phyloP scores from a whole-genome alignment of 2,797 vertebrate genomes.

The Mus minutoides region DNA sequence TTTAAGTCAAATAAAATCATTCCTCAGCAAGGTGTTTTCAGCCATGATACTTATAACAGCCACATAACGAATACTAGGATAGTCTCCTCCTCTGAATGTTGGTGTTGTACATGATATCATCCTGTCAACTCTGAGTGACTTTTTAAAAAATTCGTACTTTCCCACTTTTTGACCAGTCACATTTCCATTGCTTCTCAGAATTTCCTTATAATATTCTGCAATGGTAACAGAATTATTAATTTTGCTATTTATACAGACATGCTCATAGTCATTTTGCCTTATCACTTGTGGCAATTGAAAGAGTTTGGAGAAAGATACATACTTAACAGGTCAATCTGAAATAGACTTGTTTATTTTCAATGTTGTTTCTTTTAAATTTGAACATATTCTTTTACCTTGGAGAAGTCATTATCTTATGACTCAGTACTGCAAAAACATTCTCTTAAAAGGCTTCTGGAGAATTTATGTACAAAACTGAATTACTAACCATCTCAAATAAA shows the following conservation, averaged over 20 bases:
- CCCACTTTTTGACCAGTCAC: neutral
- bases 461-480: neutral
- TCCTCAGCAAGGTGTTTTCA: neutral
- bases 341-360: neutral
- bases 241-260: neutral
- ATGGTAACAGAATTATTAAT: neutral
- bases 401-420: neutral
- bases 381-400: neutral
- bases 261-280: neutral
- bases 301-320: neutral
- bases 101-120: neutral
- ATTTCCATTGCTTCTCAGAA: neutral
- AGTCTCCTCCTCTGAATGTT: neutral
- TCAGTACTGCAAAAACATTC: neutral
- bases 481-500: neutral
- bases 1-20: neutral
- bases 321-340: neutral
- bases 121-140: neutral
- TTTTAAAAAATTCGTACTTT: neutral
- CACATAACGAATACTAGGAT: neutral
- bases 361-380: neutral
- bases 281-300: constrained; percentile 21
- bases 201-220: constrained; percentile 33
- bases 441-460: neutral
- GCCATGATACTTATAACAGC: neutral